phyloP scores from a whole-genome alignment of 2,113 vertebrate genomes.

The Syngnathus scovelli region DNA sequence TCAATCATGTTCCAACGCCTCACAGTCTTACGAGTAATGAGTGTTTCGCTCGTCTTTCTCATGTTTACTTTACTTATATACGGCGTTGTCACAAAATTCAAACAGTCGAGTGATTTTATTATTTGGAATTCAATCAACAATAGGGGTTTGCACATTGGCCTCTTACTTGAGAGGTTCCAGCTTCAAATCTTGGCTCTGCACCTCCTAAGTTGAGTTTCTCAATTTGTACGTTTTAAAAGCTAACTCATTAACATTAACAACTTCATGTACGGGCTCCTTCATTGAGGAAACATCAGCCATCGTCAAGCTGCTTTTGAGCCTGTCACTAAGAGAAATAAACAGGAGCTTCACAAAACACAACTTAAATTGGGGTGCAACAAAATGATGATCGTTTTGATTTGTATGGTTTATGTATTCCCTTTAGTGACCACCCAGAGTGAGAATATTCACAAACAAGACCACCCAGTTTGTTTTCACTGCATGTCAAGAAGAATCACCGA shows the following conservation, averaged over 20 bases:
- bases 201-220: background rate
- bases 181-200: background rate
- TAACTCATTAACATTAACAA: no score
- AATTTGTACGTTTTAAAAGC: background rate
- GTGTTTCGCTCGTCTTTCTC: background rate
- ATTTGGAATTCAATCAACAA: background rate
- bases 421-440: no score
- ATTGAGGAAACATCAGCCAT: background rate
- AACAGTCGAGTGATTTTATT: background rate
- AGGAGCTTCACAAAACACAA: no score
- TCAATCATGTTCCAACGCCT: background rate
- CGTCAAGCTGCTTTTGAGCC: no score
- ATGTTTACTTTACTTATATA: background rate
- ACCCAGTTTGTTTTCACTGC: no score
- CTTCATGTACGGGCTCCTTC: background rate
- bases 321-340: no score
- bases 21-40: background rate
- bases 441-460: no score
- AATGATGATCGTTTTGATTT: no score
- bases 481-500: background rate
- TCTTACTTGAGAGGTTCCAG: background rate
- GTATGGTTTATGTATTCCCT: no score
- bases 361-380: no score
- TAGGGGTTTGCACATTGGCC: background rate
- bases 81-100: background rate